Conservation (phyloP, 2,797 vertebrate species). For the Amazona ochrocephala region DNA sequence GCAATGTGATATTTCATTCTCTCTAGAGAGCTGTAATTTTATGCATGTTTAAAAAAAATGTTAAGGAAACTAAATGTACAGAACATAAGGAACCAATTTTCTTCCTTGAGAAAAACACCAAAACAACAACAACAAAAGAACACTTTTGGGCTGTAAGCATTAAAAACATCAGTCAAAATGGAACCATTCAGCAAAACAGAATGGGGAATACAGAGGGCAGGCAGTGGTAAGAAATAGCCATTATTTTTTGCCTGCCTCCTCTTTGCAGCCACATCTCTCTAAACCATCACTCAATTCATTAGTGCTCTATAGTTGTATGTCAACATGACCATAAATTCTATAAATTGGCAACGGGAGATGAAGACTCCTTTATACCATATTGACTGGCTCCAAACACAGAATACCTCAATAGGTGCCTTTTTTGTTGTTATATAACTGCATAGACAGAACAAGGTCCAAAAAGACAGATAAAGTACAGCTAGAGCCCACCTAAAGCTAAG, state of each 20-base stretch:
- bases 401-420: neutral
- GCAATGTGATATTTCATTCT: conserved; percentile 69
- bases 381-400: neutral
- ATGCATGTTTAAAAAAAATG: conserved; percentile 69
- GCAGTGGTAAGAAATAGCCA: neutral
- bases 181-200: neutral
- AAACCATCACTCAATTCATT: conserved; percentile 39
- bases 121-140: neutral
- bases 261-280: neutral
- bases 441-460: neutral
- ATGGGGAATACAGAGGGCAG: neutral
- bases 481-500: neutral
- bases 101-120: neutral
- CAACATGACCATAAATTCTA: neutral
- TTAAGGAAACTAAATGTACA: conserved; percentile 58
- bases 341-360: neutral
- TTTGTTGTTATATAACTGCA: neutral
- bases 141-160: conserved; percentile 57
- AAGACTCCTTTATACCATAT: neutral
- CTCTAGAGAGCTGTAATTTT: conserved; percentile 69
- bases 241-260: conserved; percentile 2
- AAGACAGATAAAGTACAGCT: neutral
- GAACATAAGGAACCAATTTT: conserved; percentile 76
- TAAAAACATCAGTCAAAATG: neutral
- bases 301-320: neutral